A percentile compares a stretch with the other conserved stretches of the same genome.
Evolutionary conservation across 2,888 invertebrate genomes (phyloP).

Genomic region (Odiellus spinosus): DNA sequence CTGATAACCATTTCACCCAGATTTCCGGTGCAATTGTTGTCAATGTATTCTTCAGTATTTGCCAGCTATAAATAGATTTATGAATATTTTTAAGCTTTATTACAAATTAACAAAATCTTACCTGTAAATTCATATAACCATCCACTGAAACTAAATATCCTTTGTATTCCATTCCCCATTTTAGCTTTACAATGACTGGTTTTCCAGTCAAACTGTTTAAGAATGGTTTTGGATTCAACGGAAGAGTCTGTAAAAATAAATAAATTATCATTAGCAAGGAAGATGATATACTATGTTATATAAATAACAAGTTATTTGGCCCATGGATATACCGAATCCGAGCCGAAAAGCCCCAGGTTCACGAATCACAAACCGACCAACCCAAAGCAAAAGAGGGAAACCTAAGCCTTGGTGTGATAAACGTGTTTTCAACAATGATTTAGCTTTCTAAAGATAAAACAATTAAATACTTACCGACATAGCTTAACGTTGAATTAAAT

Average conservation of each 20-base stretch:
- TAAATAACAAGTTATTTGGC: too few species aligned
- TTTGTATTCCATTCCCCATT: constrained; percentile 99
- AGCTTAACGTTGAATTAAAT: too few species aligned
- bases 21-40: constrained; percentile 76
- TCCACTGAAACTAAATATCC: constrained; percentile 95
- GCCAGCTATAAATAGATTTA: constrained; percentile 48
- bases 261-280: too few species aligned
- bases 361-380: too few species aligned
- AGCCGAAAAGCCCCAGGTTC: too few species aligned
- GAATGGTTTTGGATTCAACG: constrained; percentile 98
- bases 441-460: too few species aligned
- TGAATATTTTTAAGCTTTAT: background rate
- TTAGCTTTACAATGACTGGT: constrained; percentile 89
- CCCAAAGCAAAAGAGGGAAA: too few species aligned
- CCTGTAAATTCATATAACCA: constrained; percentile 93
- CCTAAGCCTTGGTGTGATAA: too few species aligned
- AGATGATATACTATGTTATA: too few species aligned
- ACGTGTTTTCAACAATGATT: too few species aligned
- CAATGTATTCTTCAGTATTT: constrained; percentile 93
- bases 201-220: constrained; percentile 95
- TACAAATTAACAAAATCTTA: constrained; percentile 19
- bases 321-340: too few species aligned
- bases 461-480: too few species aligned
- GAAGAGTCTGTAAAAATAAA: constrained; percentile 46
- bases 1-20: constrained; percentile 87